Conservation (phyloP, 2,888 invertebrate species). For the Macrophya alboannulata region DNA sequence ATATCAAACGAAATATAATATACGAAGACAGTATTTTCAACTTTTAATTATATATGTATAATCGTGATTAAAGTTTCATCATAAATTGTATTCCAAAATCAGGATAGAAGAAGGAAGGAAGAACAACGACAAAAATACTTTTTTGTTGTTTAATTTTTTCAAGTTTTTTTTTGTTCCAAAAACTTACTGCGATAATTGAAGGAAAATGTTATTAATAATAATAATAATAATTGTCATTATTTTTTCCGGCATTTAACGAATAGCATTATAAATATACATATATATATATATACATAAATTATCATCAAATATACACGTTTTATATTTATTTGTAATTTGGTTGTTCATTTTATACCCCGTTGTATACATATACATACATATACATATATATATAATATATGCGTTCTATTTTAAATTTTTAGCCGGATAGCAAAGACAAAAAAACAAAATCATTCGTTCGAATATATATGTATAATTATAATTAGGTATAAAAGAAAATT, state of each 20-base stretch:
- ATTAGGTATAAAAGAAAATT: no score
- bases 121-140: no score
- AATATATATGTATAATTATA: no score
- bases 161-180: no score
- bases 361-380: neutral
- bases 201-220: neutral
- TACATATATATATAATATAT: neutral
- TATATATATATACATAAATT: neutral
- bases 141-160: no score
- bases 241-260: neutral
- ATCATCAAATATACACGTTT: constrained; percentile 72
- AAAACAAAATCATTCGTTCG: neutral
- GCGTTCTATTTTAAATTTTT: no score
- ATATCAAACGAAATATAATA: neutral
- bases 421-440: neutral
- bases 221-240: neutral
- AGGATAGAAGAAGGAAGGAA: neutral
- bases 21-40: neutral
- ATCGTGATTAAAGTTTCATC: neutral
- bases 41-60: no score
- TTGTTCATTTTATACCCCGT: constrained; percentile 60
- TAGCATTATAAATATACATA: no score
- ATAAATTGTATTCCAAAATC: neutral
- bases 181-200: neutral
- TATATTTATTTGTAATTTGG: constrained; percentile 74